Conservation (phyloP, 2,888 invertebrate genomes). For the Encarsia formosa region DNA sequence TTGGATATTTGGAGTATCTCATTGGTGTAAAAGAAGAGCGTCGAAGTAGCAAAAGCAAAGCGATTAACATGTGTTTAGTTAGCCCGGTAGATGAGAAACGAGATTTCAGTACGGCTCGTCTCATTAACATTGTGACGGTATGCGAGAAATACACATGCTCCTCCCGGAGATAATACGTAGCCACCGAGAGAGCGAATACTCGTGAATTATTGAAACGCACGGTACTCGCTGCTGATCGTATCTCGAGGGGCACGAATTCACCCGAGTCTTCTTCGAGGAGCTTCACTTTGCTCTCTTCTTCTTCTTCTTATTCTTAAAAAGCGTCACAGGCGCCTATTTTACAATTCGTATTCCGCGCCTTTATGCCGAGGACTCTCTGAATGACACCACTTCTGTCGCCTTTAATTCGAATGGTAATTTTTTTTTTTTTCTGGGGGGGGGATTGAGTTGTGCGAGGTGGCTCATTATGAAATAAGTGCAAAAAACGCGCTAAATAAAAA, state of each 20-base stretch:
- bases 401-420: no score
- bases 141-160: constrained; percentile 27
- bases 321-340: no score
- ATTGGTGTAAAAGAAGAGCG: not conserved
- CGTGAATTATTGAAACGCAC: constrained; percentile 30
- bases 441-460: no score
- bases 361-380: no score
- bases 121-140: constrained; percentile 29
- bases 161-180: constrained; percentile 19
- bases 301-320: no score
- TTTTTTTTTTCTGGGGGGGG: no score
- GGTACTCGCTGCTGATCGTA: constrained; percentile 22
- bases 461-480: no score
- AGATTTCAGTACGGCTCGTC: constrained; percentile 26
- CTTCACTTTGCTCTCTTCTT: no score
- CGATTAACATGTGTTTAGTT: constrained; percentile 30
- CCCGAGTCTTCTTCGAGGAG: constrained; percentile 13
- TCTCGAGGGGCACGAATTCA: constrained; percentile 27
- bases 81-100: constrained; percentile 25
- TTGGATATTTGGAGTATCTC: no score
- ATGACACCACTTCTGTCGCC: no score
- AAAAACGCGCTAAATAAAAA: no score
- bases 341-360: no score
- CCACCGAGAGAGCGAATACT: constrained; percentile 19
- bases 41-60: not conserved